Base-by-base conservation (phyloP, 2,888 invertebrate species). In the Eilema caniola region DNA sequence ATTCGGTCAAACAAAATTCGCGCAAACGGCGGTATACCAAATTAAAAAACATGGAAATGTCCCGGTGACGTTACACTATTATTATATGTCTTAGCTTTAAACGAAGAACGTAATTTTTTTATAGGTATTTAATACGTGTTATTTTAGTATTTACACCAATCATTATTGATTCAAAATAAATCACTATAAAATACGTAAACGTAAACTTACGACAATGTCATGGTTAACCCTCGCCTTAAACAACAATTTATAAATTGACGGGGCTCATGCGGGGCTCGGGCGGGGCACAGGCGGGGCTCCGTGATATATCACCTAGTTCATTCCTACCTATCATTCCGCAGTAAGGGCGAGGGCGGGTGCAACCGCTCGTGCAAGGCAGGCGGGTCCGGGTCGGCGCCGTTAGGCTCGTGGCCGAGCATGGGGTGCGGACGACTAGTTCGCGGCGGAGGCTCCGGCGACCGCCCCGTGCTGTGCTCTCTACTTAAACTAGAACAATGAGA, bases 371-470 rank as follows among this genome's bases (percentile, higher is more conserved):
- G 72, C 37, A 70, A 60, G 14, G 68, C 70, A 57, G 67, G 73
- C 67, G 69, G 66, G 1, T 63, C 66, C 8, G 16, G 61, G 62
- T 63, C 61, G 59, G 23, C 61, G 33, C 61, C 33, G 3, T 8
- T 59, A 20, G 20, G 61, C 24, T 56, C 68, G 62, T 23, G 66
- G 23, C 23, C 33, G 25, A n/a, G 56, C 56, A n/a, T 33, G 61
- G 56, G n/a, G 41, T 14, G 91, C n/a, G 86, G 92, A 0, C 93
- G 81, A 63, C 86, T 86, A 25, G 92, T 89, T 16, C 95, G 83
- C 71, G 95, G 95, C 71, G 95, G 95, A 0, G 95, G 95, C 79
- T 95, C 95, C 4, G 95, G 95, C 2, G 95, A 95, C 57, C 95
- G 83, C 0, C 95, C 95, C 71, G 93, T 89, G 78, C 95, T 95